Evolutionary conservation across 1,140 invertebrate species (phyloP), one percentile per base, ranked within the genome.

Genomic region (Carcinoscorpius rotundicauda): DNA sequence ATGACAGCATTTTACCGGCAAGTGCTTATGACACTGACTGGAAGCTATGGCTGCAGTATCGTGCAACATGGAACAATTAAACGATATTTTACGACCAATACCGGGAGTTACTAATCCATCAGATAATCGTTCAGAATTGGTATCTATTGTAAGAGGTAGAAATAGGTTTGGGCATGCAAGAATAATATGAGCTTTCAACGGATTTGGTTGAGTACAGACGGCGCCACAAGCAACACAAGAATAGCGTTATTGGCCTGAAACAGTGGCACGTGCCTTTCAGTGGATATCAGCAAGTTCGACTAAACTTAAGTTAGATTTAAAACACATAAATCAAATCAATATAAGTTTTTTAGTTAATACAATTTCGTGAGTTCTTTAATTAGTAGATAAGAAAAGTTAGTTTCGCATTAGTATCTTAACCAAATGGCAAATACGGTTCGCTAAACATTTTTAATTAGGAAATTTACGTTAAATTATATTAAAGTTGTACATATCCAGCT

Each of bases 171-270:
- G 64, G 29, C 29, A 50, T 11, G 11, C 29, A 11, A 49, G 11
- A 49, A 49, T 29, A n/a, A 9, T 8, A 72, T 97, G 93, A 3
- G 93, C 78, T 77, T 96, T 96, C 4, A 96, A 75, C 0, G 87
- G 88, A 78, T 97, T 95, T 1, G 93, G 93, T 55, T 85, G 84
- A 70, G 86, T 85, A 74, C 88, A 96, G 3, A 78, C 78, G 3
- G 80, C 75, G 0, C 82, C 79, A 74, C 93, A 96, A 57, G 78
- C 71, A 69, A 86, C 85, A 71, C 93, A 96, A 56, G 49, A 51
- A 63, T 4, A 66, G 68, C 11, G 53, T 48, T 55, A 52, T 61
- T 66, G 5, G 60, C 10, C 6, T 52, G 9, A n/a, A 60, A 9
- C 9, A 66, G 4, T 29, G 9, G 66, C 51, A 9, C 6, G 59